A percentile compares a stretch with the other conserved stretches of the same genome.
These are phyloP conservation scores for Sphinx pinastri DNA, from an alignment of 2,888 invertebrate species.

Conservation along the genomic window DNA sequence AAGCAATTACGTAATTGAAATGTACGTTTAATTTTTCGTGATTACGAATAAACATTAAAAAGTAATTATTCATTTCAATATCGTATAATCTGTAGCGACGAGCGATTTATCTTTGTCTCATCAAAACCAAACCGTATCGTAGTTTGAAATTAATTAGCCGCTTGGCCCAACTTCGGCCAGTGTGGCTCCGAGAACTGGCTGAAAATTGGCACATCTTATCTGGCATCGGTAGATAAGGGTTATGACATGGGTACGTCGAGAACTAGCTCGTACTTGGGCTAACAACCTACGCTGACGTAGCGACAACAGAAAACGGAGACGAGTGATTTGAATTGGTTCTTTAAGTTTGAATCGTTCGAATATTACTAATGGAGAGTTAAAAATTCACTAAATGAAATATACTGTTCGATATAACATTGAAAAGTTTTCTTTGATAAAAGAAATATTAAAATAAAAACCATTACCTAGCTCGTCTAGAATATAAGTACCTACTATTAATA, in stretches of 20 bases:
- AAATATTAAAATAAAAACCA: no score
- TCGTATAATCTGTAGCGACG: slow-evolving; percentile 38
- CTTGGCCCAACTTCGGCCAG: slow-evolving; percentile 50
- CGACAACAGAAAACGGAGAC: slow-evolving; percentile 7
- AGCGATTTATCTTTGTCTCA: slow-evolving; percentile 60
- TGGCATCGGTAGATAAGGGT: slow-evolving; percentile 44
- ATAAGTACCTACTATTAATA: background rate
- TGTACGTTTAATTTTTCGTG: no score
- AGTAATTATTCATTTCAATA: background rate
- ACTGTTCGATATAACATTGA: no score
- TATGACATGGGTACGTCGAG: slow-evolving; percentile 32
- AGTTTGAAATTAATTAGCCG: slow-evolving; percentile 72
- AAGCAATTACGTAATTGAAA: background rate
- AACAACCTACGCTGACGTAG: slow-evolving; percentile 16
- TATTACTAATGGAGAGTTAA: no score
- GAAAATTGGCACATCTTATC: slow-evolving; percentile 71
- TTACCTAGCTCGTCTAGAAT: background rate
- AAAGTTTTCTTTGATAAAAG: no score
- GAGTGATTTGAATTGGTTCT: background rate
- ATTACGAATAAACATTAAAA: no score
- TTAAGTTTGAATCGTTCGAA: background rate
- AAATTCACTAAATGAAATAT: no score
- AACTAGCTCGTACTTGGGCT: slow-evolving; percentile 24
- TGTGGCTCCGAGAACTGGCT: slow-evolving; percentile 48
- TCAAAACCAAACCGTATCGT: slow-evolving; percentile 57